These are phyloP conservation scores for Prionailurus viverrinus DNA, from an alignment of 2,113 vertebrate species.

Conservation along the genomic window DNA sequence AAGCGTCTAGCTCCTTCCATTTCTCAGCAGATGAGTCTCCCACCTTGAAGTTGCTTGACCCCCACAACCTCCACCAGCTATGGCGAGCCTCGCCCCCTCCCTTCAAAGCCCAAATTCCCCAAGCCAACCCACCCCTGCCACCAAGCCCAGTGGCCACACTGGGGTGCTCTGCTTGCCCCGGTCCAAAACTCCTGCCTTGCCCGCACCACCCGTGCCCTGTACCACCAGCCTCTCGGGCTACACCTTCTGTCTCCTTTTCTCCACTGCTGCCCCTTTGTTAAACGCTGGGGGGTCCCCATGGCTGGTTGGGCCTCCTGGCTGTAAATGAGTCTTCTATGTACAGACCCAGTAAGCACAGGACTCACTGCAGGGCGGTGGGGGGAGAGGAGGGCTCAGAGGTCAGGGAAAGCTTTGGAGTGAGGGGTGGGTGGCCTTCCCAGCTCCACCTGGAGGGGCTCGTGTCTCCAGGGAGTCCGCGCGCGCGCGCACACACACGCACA, in stretches of 20 bases:
- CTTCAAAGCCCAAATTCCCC: not conserved
- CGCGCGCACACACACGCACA: rapidly evolving
- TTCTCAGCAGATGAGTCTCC: not conserved
- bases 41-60: not conserved
- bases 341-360: not conserved
- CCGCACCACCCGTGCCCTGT: rapidly evolving
- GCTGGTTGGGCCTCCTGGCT: not conserved
- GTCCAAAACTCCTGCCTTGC: not conserved
- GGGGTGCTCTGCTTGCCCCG: not conserved
- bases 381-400: not conserved
- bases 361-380: not conserved
- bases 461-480: not conserved
- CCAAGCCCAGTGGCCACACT: not conserved
- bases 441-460: rapidly evolving
- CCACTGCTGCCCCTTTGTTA: not conserved
- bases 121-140: not conserved
- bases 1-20: not conserved
- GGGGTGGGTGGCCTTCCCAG: not conserved
- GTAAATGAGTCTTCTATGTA: rapidly evolving
- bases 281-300: not conserved
- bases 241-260: not conserved
- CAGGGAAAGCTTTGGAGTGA: not conserved
- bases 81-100: not conserved
- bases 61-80: not conserved
- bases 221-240: too few species aligned